Conservation (phyloP, 30 jellyfish, hydroid and myxozoan genomes). For the Turritopsis rubra region DNA sequence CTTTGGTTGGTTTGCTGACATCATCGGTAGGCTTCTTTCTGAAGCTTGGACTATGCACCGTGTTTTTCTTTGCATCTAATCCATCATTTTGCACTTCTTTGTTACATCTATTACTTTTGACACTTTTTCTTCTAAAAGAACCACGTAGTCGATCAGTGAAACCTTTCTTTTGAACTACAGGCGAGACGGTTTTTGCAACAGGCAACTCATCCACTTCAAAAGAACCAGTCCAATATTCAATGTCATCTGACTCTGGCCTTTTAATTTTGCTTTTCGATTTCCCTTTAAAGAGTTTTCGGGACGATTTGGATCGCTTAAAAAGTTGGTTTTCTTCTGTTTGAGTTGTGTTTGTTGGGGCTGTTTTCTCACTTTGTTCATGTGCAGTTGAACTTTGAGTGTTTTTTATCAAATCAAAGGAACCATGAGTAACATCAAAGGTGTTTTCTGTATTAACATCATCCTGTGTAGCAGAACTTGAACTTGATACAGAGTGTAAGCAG, state of each 20-base stretch:
- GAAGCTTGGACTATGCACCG: neutral
- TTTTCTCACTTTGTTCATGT: neutral
- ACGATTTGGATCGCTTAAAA: neutral
- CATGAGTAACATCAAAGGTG: neutral
- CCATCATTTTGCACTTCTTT: neutral
- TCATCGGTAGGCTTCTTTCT: slow-evolving; percentile 1
- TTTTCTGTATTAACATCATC: neutral
- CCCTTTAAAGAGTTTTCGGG: slow-evolving; percentile 21
- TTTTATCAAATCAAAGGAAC: neutral
- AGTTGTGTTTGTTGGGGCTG: neutral
- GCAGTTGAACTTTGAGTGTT: neutral
- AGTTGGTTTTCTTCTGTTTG: neutral
- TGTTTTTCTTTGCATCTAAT: neutral
- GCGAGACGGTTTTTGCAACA: neutral
- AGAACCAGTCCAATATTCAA: slow-evolving; percentile 24
- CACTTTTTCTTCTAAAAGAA: slow-evolving; percentile 13
- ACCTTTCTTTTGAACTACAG: neutral
- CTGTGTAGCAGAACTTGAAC: neutral
- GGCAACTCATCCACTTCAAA: slow-evolving; percentile 7
- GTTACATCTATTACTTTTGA: neutral
- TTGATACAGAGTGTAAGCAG: neutral
- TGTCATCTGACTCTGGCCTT: slow-evolving; percentile 20
- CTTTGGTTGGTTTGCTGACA: neutral
- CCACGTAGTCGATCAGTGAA: neutral
- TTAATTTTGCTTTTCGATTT: slow-evolving; percentile 13